These are phyloP conservation scores for Oncorhynchus mykiss DNA, from an alignment of 2,113 vertebrate species.

Conservation along the genomic window DNA sequence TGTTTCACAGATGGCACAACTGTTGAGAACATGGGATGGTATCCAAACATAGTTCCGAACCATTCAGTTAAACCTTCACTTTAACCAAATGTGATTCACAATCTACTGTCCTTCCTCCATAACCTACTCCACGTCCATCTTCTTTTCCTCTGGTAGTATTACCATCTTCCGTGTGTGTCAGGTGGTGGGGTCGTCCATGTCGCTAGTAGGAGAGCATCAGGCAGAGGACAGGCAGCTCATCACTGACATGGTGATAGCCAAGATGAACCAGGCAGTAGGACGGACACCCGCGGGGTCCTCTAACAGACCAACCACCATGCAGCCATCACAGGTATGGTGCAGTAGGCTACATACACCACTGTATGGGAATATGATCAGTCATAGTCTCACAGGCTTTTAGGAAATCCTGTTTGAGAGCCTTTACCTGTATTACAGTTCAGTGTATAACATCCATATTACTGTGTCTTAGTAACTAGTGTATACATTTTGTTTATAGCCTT, in stretches of 20 bases:
- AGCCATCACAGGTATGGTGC: slow-evolving; percentile 84
- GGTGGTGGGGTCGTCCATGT: slow-evolving; percentile 97
- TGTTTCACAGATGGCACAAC: not conserved
- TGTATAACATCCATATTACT: not conserved
- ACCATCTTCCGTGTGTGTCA: slow-evolving; percentile 47
- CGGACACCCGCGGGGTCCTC: slow-evolving; percentile 73
- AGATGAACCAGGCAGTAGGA: slow-evolving; percentile 87
- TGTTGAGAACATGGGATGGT: not conserved
- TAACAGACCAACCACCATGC: slow-evolving; percentile 75
- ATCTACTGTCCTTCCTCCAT: not conserved
- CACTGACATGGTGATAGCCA: slow-evolving; percentile 86
- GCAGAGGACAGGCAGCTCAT: slow-evolving; percentile 92
- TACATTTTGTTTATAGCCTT: no score
- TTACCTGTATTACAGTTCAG: not conserved
- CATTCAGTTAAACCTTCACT: not conserved
- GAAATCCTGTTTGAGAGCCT: not conserved
- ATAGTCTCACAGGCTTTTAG: not conserved
- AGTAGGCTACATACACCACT: not conserved
- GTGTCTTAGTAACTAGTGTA: no score
- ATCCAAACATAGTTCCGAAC: no score
- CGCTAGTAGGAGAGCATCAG: slow-evolving; percentile 94
- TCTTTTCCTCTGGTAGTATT: not conserved
- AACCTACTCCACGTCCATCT: not conserved
- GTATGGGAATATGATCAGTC: no score
- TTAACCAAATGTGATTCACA: not conserved